Base-by-base conservation (phyloP, 2,113 vertebrate species). In the Dunckerocampus dactyliophorus region DNA sequence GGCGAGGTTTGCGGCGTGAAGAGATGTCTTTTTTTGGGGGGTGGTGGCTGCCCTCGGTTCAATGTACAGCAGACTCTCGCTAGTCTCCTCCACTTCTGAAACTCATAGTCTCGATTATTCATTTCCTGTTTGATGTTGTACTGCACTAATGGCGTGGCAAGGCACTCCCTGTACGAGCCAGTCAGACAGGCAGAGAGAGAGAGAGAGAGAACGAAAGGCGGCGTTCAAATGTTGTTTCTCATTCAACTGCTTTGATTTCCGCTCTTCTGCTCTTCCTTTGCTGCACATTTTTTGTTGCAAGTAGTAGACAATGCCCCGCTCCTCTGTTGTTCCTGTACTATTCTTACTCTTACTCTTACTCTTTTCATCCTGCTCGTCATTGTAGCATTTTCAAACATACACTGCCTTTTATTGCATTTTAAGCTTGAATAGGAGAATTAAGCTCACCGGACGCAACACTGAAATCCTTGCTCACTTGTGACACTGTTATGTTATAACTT, bases 51-150 rank as follows among this genome's bases (percentile, higher is more conserved):
- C 47, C 47, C n/a, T 57, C 19, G 11, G 55, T 81, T 89, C 88
- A 82, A 85, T 83, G 84, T 72, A 67, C 82, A 73, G 82, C 81
- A 72, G 77, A 85, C 75, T 85, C 76, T 80, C 77, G 88, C 77
- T 86, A 75, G 28, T 54, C 52, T 34, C 31, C 65, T 72, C 76
- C 80, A 82, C 84, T 88, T 82, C 77, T 82, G 70, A 88, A 85
- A 89, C 85, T 88, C 85, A 81, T 85, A 81, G 72, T 85, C 84
- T 90, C 81, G 82, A 87, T 89, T 88, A 88, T 89, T 90, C 75
- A 88, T 87, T 89, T 88, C 82, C 85, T 47, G 37, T 88, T 89
- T 85, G 85, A 87, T 88, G 85, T 89, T 87, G 75, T 77, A 80
- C 80, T 80, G 82, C 79, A 76, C 80, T 83, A 88, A 88, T 87